Base-by-base conservation (phyloP, 2,113 vertebrate genomes). In the Campylomormyrus numenius region DNA sequence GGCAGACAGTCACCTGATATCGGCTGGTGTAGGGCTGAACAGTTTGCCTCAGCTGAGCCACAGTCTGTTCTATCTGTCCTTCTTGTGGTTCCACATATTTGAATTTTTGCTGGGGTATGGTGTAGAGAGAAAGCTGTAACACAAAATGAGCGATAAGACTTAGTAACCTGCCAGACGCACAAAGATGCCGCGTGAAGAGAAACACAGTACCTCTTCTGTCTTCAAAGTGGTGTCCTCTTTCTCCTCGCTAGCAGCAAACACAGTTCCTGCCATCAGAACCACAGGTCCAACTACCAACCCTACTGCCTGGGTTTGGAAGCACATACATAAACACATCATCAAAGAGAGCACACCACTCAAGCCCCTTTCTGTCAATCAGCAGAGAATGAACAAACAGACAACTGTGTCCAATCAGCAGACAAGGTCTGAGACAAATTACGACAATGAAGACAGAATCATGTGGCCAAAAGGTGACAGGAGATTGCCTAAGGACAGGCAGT, bases 51-150 rank as follows among this genome's bases (percentile, higher is more conserved):
- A 97, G 91, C 27, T 1, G 91, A 0, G 95, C 95, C 91, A 97
- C 94, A 2, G 92, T 92, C 91, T 97, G 95, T 90, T 98, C 97
- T 94, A 97, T 58, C 10, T 94, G 94, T 0, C 94, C 96, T 91
- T 91, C 94, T 92, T 95, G 92, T 21, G 94, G 92, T 91, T 97
- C 96, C 93, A 96, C 95, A 95, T 96, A 96, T 46, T 94, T 96
- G 91, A 94, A 94, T 53, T 94, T 95, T 92, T 89, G 89, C 92
- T 94, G 93, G 35, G 96, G 96, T 92, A 92, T 93, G 8, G 96
- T 96, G 94, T 97, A 98, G 77, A 98, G 96, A 91, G 97, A 97
- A 90, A 98, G 95, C 97, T 97, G 93, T 80, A 88, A 91, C 87
- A 90, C 88, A 91, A 80, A 90, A 89, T 88, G 88, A 56, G 85